These are phyloP conservation scores for Cyrtorhinus lividipennis DNA, from an alignment of 1,140 invertebrate genomes.

Conservation along the genomic window DNA sequence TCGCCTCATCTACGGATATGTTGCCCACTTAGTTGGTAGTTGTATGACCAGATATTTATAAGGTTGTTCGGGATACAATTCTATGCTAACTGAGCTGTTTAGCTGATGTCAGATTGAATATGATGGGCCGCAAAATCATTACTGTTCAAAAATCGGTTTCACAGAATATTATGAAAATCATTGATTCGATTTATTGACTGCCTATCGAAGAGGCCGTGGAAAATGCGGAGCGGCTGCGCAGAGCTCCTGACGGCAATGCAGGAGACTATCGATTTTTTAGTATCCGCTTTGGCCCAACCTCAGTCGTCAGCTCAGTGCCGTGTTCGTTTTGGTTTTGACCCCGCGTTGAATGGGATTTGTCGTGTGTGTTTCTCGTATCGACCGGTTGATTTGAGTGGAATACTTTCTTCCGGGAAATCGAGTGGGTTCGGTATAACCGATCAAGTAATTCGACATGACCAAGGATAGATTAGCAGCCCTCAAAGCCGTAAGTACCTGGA, in stretches of 20 bases:
- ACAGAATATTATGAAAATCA: too few relatives aligned
- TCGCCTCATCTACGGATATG: too few relatives aligned
- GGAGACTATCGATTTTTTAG: conserved; percentile 61
- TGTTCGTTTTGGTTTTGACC: conserved; percentile 36
- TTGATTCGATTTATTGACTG: not conserved
- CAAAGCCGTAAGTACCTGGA: conserved; percentile 71
- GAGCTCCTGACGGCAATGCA: conserved; percentile 43
- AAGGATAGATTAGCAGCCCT: conserved; percentile 95
- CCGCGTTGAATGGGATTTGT: not conserved
- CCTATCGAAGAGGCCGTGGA: not conserved
- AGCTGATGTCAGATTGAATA: too few relatives aligned
- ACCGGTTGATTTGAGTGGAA: too few relatives aligned
- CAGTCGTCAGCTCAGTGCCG: conserved; percentile 21
- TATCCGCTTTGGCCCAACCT: conserved; percentile 31
- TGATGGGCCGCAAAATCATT: too few relatives aligned
- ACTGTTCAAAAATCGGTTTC: too few relatives aligned
- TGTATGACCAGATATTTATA: too few relatives aligned
- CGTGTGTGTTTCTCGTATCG: too few relatives aligned
- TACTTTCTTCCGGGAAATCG: too few relatives aligned
- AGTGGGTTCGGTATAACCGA: not conserved
- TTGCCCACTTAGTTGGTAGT: too few relatives aligned
- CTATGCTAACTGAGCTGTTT: too few relatives aligned
- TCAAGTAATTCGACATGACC: conserved; percentile 57
- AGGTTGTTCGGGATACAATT: too few relatives aligned
- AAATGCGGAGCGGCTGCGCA: conserved; percentile 33